phyloP scores from a whole-genome alignment of 2,113 vertebrate genomes.

The Tragelaphus scriptus region DNA sequence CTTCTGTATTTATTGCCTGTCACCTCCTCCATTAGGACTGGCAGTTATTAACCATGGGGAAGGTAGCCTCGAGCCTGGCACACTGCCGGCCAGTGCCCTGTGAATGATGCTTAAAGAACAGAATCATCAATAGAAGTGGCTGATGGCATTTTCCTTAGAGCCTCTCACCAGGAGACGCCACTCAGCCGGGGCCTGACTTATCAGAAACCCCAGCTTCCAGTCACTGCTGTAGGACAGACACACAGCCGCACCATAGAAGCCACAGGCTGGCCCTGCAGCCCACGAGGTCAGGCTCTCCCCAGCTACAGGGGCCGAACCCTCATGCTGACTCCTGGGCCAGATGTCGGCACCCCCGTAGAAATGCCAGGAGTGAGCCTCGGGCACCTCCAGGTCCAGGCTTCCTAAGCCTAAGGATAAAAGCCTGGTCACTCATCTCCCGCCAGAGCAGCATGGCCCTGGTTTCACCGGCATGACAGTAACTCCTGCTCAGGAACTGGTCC shows the following conservation, averaged over 20 bases:
- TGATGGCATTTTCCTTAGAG: background rate
- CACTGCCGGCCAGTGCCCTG: background rate
- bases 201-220: background rate
- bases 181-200: background rate
- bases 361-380: background rate
- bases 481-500: background rate
- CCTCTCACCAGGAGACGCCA: background rate
- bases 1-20: background rate
- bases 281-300: background rate
- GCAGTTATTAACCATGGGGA: background rate
- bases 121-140: background rate
- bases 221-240: background rate
- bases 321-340: background rate
- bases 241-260: background rate
- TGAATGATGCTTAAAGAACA: background rate
- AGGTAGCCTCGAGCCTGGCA: background rate
- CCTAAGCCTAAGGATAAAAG: background rate
- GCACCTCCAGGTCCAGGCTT: background rate
- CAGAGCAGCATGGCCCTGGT: background rate
- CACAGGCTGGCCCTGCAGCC: background rate
- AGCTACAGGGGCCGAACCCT: background rate
- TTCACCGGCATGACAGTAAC: background rate
- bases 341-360: background rate
- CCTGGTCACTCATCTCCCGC: background rate
- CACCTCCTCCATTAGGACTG: background rate